Percentiles rank a stretch among this genome's conserved stretches.
phyloP scores from a whole-genome alignment of 2,888 invertebrate species.

The Drosophila melanosoma region DNA sequence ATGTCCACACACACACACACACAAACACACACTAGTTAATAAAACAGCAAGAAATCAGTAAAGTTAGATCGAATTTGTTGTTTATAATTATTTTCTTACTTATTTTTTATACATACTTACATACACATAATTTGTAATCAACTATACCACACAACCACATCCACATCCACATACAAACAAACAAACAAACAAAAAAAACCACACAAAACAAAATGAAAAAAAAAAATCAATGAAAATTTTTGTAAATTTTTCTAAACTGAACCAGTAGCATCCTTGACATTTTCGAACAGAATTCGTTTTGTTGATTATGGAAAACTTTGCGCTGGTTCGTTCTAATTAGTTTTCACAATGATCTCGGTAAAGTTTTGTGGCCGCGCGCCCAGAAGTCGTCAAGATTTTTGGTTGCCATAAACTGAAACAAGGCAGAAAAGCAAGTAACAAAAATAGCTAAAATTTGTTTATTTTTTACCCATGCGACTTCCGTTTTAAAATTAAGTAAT shows the following conservation, averaged over 20 bases:
- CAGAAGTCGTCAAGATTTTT: constrained; percentile 62
- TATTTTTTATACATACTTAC: constrained; percentile 33
- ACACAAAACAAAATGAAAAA: constrained; percentile 31
- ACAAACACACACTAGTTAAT: constrained; percentile 52
- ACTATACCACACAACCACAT: constrained; percentile 29
- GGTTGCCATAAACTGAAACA: constrained; percentile 73
- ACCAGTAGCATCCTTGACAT: constrained; percentile 30
- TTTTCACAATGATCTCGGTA: constrained; percentile 84
- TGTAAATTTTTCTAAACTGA: constrained; percentile 79
- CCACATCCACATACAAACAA: constrained; percentile 13
- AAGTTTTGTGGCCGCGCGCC: constrained; percentile 79
- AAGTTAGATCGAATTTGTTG: constrained; percentile 53
- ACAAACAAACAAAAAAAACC: constrained; percentile 18
- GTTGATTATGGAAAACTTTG: constrained; percentile 6
- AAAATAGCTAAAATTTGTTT: constrained; percentile 63
- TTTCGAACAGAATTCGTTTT: constrained; percentile 7
- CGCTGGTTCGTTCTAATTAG: constrained; percentile 79
- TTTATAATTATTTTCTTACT: constrained; percentile 32
- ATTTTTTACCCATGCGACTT: constrained; percentile 57
- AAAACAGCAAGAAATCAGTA: constrained; percentile 43
- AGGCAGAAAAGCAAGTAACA: constrained; percentile 62
- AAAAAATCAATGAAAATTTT: constrained; percentile 66
- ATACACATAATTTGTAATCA: constrained; percentile 44
- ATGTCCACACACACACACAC: not conserved
- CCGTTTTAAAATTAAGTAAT: constrained; percentile 56